Conservation (phyloP, 2,797 vertebrate species). For the Cyclura pinguis region DNA sequence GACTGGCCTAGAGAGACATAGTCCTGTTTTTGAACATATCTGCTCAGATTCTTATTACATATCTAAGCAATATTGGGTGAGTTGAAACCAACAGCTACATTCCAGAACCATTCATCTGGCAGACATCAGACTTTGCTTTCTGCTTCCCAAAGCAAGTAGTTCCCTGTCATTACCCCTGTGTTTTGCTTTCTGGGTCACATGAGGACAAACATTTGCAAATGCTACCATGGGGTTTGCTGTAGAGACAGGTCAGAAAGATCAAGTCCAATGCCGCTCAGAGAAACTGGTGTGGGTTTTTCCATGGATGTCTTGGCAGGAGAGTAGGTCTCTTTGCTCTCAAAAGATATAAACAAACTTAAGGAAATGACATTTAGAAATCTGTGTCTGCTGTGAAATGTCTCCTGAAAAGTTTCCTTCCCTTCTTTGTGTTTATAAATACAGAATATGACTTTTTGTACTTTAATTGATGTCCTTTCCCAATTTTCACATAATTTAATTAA, state of each 20-base stretch:
- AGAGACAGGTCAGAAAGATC: neutral
- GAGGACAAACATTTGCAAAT: slow-evolving; percentile 14
- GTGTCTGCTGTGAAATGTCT: neutral
- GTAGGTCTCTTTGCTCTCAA: neutral
- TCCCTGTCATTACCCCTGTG: neutral
- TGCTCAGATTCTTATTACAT: neutral
- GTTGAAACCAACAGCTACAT: neutral
- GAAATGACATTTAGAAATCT: neutral
- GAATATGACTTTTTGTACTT: neutral
- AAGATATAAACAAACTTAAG: neutral
- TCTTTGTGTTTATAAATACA: neutral
- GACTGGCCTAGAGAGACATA: neutral
- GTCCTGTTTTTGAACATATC: neutral
- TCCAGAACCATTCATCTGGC: neutral
- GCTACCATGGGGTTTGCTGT: neutral
- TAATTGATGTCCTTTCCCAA: neutral
- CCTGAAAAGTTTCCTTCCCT: neutral
- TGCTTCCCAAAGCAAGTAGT: neutral
- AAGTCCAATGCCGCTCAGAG: no score
- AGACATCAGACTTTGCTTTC: neutral
- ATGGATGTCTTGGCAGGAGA: neutral
- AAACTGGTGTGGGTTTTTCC: neutral
- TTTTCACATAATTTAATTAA: neutral
- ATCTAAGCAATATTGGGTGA: neutral
- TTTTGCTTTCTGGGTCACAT: slow-evolving; percentile 1